Conservation (phyloP, 2,888 invertebrate species). For the Lochmaea crataegi region DNA sequence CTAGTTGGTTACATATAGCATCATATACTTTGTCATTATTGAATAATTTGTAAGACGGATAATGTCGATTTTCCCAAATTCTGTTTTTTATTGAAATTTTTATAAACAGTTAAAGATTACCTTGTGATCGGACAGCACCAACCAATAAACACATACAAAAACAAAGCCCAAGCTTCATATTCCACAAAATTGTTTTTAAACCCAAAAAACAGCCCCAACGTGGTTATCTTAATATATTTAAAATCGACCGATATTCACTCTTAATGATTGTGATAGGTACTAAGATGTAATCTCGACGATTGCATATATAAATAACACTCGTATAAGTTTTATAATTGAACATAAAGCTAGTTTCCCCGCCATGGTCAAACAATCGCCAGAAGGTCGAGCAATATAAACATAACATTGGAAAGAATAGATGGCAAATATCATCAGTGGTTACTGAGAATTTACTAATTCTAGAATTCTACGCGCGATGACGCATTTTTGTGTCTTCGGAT, state of each 20-base stretch:
- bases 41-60: too few relatives aligned
- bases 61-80: too few relatives aligned
- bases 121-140: slow-evolving; percentile 11
- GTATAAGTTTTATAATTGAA: slow-evolving; percentile 34
- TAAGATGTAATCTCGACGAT: slow-evolving; percentile 28
- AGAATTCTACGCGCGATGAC: background rate
- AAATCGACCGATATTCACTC: slow-evolving; percentile 13
- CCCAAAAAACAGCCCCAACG: background rate
- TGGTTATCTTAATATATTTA: background rate
- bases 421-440: slow-evolving; percentile 13
- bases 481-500: background rate
- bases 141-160: slow-evolving; percentile 20
- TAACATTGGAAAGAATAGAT: slow-evolving; percentile 29
- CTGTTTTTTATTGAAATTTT: background rate
- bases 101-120: slow-evolving; percentile 18
- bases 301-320: slow-evolving; percentile 30
- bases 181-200: slow-evolving; percentile 1
- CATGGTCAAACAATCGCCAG: slow-evolving; percentile 38
- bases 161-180: slow-evolving; percentile 20
- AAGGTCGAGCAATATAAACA: slow-evolving; percentile 36
- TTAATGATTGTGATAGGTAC: slow-evolving; percentile 33
- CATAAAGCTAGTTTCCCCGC: slow-evolving; percentile 39
- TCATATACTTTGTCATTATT: too few relatives aligned
- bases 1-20: too few relatives aligned
- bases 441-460: slow-evolving; percentile 21